Evolutionary conservation across 2,113 vertebrate genomes (phyloP).

Genomic region (Rhea pennata): DNA sequence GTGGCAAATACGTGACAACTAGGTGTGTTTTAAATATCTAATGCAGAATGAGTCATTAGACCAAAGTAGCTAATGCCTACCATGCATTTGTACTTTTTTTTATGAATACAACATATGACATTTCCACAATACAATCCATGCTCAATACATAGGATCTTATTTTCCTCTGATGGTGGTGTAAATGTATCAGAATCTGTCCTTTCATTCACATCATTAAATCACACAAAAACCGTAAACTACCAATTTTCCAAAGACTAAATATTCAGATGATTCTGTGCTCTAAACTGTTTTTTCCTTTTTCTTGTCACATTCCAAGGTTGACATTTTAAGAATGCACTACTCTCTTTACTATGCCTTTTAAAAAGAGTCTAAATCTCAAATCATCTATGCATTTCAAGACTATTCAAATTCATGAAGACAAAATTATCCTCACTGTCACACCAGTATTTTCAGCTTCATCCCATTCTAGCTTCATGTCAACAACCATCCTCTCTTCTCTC

Average conservation of each 20-base stretch:
- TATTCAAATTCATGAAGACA: slow-evolving; percentile 64
- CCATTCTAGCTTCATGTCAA: slow-evolving; percentile 45
- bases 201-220: slow-evolving; percentile 52
- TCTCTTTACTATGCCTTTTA: slow-evolving; percentile 41
- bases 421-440: slow-evolving; percentile 69
- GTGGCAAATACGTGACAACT: background rate
- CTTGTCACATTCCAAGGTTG: slow-evolving; percentile 60
- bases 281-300: slow-evolving; percentile 53
- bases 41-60: background rate
- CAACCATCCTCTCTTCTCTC: slow-evolving; percentile 26
- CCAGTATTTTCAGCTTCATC: slow-evolving; percentile 57
- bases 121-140: background rate
- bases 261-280: slow-evolving; percentile 63
- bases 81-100: background rate
- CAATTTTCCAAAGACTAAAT: slow-evolving; percentile 63
- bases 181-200: slow-evolving; percentile 29
- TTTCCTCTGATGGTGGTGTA: slow-evolving; percentile 23
- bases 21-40: background rate
- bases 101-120: background rate
- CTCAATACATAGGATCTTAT: background rate
- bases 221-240: slow-evolving; percentile 57
- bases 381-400: slow-evolving; percentile 59
- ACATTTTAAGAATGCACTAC: slow-evolving; percentile 58
- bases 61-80: background rate
- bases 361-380: slow-evolving; percentile 58